Evolutionary conservation across 2,888 invertebrate genomes (phyloP), one percentile per base, ranked within the genome.

Genomic region (Autographa pulchrina): DNA sequence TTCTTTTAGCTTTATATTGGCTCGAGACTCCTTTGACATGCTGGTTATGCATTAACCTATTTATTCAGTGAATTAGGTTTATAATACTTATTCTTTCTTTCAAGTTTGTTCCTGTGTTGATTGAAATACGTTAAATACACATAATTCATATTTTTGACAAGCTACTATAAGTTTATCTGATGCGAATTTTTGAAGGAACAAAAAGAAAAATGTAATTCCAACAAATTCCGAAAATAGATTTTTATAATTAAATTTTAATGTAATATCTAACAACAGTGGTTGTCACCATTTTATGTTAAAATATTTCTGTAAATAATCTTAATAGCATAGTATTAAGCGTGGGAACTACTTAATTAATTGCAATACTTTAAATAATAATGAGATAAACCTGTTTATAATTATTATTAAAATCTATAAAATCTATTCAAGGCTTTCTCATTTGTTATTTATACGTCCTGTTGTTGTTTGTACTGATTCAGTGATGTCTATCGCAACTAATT

Each of bases 321-420:
- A 79, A 78, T 68, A 78, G 74, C 75, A 69, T 60, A 59, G 56
- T 78, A 81, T 76, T 68, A 70, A 80, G 72, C 88, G 91, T 91
- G 91, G 86, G 91, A 91, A 91, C 76, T 80, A 35, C 61, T 69
- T 78, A 85, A 83, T 81, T 84, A 88, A 88, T 87, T 77, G 60
- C 68, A 77, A 67, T 70, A 68, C 54, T 73, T 71, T 65, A 73
- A 70, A 75, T 59, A 70, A 70, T 76, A 75, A 75, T 74, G 65
- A 86, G 80, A 78, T 68, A 82, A 89, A 90, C 91, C 76, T 72
- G 90, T 89, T 88, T 78, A 73, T 85, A 87, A 83, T 82, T 72
- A 79, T 68, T 54, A 59, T 54, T 74, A 63, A 70, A 82, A 75
- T 77, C 31, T 71, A 68, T 76, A 65, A 73, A 70, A 65, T 68